Conservation (phyloP, 2,888 invertebrate species). For the Euplagia quadripunctaria region DNA sequence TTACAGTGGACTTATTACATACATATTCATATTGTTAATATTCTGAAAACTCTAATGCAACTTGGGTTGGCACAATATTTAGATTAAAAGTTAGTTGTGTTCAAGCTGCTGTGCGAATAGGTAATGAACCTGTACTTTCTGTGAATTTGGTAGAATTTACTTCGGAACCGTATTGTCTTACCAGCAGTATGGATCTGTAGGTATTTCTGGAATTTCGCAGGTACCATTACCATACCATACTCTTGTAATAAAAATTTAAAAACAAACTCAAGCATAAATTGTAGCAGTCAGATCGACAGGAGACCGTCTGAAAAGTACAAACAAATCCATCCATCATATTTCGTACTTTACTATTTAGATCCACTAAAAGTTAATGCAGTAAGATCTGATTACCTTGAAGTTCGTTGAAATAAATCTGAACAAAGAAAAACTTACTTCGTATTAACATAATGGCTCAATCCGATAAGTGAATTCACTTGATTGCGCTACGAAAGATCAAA, state of each 20-base stretch:
- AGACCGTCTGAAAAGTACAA: too few relatives aligned
- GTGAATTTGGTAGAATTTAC: conserved; percentile 14
- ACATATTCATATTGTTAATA: conserved; percentile 24
- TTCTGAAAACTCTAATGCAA: conserved; percentile 28
- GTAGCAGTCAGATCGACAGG: too few relatives aligned
- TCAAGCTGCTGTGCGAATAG: conserved; percentile 23
- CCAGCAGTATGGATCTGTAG: too few relatives aligned
- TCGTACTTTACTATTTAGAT: not conserved
- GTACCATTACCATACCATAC: too few relatives aligned
- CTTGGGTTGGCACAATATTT: conserved; percentile 33
- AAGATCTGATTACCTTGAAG: conserved; percentile 26
- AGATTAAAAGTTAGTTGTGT: conserved; percentile 24
- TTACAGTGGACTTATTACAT: conserved; percentile 12
- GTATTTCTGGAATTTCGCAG: too few relatives aligned
- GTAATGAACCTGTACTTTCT: conserved; percentile 23
- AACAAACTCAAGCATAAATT: too few relatives aligned
- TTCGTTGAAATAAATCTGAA: conserved; percentile 30
- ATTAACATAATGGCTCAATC: conserved; percentile 42
- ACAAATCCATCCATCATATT: not conserved
- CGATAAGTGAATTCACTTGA: conserved; percentile 44
- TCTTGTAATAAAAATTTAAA: too few relatives aligned
- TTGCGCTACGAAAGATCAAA: conserved; percentile 25
- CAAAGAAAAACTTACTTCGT: conserved; percentile 31
- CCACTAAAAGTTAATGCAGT: conserved; percentile 18
- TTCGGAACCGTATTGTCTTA: too few relatives aligned